Evolutionary conservation across 1,140 invertebrate genomes (phyloP).

Genomic region (Achatina immaculata): DNA sequence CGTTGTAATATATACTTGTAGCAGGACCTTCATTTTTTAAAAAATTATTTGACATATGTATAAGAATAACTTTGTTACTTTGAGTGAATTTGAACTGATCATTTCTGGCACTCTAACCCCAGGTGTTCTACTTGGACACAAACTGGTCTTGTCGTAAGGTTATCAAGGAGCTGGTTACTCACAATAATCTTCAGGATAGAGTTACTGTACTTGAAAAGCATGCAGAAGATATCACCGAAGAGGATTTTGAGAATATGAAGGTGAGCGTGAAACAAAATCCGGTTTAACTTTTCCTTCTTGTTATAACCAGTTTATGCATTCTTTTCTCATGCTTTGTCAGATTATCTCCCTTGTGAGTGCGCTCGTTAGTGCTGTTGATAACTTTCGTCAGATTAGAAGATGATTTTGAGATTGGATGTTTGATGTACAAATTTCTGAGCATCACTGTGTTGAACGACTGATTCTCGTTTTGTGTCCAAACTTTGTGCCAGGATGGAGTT

Average conservation of each 20-base stretch:
- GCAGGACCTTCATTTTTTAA: no score
- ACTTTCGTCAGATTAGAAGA: no score
- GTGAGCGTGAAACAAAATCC: conserved; percentile 39
- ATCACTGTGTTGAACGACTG: no score
- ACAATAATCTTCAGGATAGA: conserved; percentile 61
- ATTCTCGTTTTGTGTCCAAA: no score
- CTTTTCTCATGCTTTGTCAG: background rate
- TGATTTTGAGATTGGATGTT: no score
- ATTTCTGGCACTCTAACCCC: background rate
- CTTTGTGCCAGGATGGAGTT: no score
- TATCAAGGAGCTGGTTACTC: conserved; percentile 58
- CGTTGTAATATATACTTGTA: no score
- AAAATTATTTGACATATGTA: no score
- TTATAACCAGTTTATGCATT: background rate
- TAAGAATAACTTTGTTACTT: no score
- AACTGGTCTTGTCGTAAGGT: conserved; percentile 61
- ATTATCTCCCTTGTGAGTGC: background rate
- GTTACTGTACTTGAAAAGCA: conserved; percentile 65
- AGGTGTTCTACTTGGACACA: conserved; percentile 77
- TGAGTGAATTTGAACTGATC: no score
- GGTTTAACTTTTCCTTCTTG: conserved; percentile 5
- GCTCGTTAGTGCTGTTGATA: no score
- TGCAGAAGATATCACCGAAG: conserved; percentile 54
- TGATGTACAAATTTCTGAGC: no score
- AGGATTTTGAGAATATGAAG: conserved; percentile 57